Base-by-base conservation (phyloP, 2,113 vertebrate species). In the Calidris pugnax region DNA sequence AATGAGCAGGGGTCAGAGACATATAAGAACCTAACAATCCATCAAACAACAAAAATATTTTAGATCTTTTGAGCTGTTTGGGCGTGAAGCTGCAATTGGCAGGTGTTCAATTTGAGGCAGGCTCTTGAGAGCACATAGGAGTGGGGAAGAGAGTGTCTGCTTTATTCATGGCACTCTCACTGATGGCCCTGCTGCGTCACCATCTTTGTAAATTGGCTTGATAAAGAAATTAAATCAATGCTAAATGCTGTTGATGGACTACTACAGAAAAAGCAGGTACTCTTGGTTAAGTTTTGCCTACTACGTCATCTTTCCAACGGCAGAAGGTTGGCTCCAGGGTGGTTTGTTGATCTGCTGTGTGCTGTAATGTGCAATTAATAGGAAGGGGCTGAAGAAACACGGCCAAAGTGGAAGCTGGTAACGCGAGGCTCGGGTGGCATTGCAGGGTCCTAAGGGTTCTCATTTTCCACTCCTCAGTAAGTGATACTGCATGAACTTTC, bases 401-500 rank as follows among this genome's bases (percentile, higher is more conserved):
- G 0, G 85, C 37, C 71, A 24, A n/a, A 41, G 32, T 51, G 59
- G 56, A 51, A 92, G 69, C 56, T 33, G 77, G 92, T 94, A 94
- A 95, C 92, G 73, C 60, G 88, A 93, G 18, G 47, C 92, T 76
- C 41, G 48, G 47, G 17, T 91, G 77, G 37, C 74, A 21, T 28
- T 56, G 68, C 67, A 48, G 30, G 64, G 83, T 30, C 89, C 66
- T 56, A 12, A 81, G 62, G 37, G 32, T 85, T 67, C 57, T 95
- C 57, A 15, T 92, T 91, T 95, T 95, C 81, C 81, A 83, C 60
- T 21, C 53, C 26, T 50, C 84, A 69, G 69, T 90, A 96, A 94
- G 69, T 66, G 92, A 96, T 93, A 84, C 92, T 64, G 20, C 59
- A 60, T 73, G 77, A 94, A 63, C 76, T 63, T 96, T 84, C 81